Conservation (phyloP, 2,113 vertebrate genomes). For the Columba janthina region DNA sequence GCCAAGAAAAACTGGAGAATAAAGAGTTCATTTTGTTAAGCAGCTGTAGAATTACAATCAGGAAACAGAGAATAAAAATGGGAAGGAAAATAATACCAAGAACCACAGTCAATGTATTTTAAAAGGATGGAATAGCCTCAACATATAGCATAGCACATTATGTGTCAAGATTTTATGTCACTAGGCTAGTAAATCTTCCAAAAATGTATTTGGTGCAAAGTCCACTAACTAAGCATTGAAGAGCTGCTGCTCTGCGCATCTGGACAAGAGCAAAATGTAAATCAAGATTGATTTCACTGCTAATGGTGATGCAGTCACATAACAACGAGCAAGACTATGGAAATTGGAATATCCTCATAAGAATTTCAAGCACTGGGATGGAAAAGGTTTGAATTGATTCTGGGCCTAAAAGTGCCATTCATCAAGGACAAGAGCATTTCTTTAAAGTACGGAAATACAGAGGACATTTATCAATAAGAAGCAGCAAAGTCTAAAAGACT, state of each 20-base stretch:
- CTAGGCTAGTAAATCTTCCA: background rate
- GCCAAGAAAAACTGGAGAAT: background rate
- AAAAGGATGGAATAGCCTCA: background rate
- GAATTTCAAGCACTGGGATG: slow-evolving; percentile 15
- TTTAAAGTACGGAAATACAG: background rate
- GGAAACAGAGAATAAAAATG: background rate
- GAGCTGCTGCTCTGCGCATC: background rate
- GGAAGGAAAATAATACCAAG: background rate
- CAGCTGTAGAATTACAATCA: background rate
- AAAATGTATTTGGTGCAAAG: background rate
- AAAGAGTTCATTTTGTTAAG: background rate
- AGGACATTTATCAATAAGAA: slow-evolving; percentile 2
- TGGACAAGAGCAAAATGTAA: slow-evolving; percentile 26
- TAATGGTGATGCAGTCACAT: background rate
- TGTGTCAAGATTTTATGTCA: background rate
- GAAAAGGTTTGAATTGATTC: slow-evolving; percentile 28
- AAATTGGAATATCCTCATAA: background rate
- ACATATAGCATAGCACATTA: background rate
- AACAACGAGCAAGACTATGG: background rate
- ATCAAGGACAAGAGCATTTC: background rate
- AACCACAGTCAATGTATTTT: background rate
- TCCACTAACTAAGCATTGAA: background rate
- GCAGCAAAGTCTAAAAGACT: background rate
- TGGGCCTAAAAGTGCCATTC: background rate
- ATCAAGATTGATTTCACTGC: slow-evolving; percentile 38